Evolutionary conservation across 2,888 invertebrate species (phyloP), one percentile per base, ranked within the genome.

Genomic region (Auanema sp.): DNA sequence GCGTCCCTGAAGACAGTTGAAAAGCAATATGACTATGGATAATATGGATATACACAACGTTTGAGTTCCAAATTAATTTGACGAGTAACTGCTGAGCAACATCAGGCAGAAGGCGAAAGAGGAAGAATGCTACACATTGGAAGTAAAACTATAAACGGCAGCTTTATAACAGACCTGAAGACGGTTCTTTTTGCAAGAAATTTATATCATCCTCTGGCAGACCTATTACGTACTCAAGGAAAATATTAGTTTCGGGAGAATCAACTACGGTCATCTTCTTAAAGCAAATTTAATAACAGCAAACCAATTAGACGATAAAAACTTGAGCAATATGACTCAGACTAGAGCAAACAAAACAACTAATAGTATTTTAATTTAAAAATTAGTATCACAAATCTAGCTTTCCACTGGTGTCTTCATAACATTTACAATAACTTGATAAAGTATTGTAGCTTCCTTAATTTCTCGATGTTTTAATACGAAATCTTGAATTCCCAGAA

Each of bases 51-150:
- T n/a, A 66, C 62, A 40, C 40, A 23, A 69, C 70, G 43, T 69
- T 50, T 44, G 51, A 18, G 61, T 70, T 63, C 69, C 71, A 70
- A 61, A 79, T 65, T 60, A 80, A 41, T 53, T 74, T 70, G 50
- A 77, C 62, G 21, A 79, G 63, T 21, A 73, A 64, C 60, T 77
- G 71, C 47, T 80, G 79, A 0, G 74, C 71, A 44, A 75, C 58
- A 14, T 67, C 58, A 5, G 80, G 79, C 14, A 80, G 65, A 66
- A 79, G 72, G 5, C 79, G 76, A 42, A 76, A 76, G 25, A 77
- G 67, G 63, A 77, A 76, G 24, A 79, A 62, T 0, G 67, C 74
- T 69, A 64, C 49, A 66, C 59, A 53, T 18, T 8, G 24, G 6
- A 16, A 11, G 24, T n/a, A 47, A 5, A 18, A 47, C 47, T 43